Conservation (phyloP, 2,113 vertebrate species). For the Corythornis vintsioides region DNA sequence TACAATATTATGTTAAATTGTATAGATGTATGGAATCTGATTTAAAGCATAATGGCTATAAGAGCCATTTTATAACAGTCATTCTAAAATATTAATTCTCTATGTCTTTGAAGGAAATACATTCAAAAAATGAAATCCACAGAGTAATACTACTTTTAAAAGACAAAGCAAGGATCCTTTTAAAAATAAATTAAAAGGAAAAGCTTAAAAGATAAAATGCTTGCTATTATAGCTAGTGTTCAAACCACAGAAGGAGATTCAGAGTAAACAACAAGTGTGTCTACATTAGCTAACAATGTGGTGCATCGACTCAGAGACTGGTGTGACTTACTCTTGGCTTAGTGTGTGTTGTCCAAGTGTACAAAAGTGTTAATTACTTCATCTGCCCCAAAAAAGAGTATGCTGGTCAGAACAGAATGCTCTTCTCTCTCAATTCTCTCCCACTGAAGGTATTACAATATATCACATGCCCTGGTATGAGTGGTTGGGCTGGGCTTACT, state of each 20-base stretch:
- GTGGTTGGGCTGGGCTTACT: background rate
- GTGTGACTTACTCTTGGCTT: background rate
- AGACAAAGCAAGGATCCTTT: background rate
- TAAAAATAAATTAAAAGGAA: background rate
- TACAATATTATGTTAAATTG: background rate
- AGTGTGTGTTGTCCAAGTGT: background rate
- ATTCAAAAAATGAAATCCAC: background rate
- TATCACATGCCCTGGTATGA: background rate
- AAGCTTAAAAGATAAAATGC: background rate
- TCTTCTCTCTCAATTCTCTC: background rate
- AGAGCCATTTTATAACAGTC: background rate
- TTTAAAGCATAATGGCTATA: background rate
- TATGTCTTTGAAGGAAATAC: background rate
- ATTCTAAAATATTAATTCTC: background rate
- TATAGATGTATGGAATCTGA: background rate
- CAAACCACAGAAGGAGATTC: background rate
- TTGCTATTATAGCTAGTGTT: background rate
- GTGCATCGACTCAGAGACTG: background rate
- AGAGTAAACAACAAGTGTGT: background rate
- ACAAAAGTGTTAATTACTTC: background rate
- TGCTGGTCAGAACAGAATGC: background rate
- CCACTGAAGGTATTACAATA: background rate
- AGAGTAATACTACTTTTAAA: background rate
- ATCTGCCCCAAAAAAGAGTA: background rate
- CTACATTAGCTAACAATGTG: background rate